Percentiles rank a stretch among this genome's conserved stretches.
phyloP scores from a whole-genome alignment of 2,888 invertebrate species.

The Conomelus anceps region DNA sequence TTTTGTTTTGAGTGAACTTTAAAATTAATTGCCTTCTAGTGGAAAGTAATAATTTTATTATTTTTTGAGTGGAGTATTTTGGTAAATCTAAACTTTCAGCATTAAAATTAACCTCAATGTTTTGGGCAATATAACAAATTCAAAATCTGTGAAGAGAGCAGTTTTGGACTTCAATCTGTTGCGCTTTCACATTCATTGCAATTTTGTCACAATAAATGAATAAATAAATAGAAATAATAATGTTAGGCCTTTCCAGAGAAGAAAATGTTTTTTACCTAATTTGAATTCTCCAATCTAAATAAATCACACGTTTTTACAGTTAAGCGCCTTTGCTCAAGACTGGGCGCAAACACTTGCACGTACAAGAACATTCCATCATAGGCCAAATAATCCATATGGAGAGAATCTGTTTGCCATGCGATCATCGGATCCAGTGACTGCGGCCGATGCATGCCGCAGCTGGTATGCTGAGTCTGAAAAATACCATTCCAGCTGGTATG shows the following conservation, averaged over 20 bases:
- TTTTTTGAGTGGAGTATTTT: too few relatives aligned
- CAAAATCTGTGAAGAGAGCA: too few relatives aligned
- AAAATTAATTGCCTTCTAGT: too few relatives aligned
- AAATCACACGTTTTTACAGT: constrained; percentile 37
- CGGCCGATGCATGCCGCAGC: constrained; percentile 61
- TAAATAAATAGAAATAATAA: background rate
- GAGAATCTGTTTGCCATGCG: constrained; percentile 67
- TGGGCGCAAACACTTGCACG: constrained; percentile 64
- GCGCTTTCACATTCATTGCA: too few relatives aligned
- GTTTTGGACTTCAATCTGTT: too few relatives aligned
- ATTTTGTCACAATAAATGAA: too few relatives aligned
- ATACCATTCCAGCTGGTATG: constrained; percentile 43
- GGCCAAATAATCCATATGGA: constrained; percentile 55
- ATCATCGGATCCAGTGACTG: constrained; percentile 58
- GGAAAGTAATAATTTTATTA: too few relatives aligned
- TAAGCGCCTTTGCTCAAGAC: constrained; percentile 57
- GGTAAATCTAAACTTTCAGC: too few relatives aligned
- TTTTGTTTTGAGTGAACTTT: too few relatives aligned
- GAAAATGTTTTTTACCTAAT: too few relatives aligned
- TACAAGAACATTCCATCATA: constrained; percentile 57
- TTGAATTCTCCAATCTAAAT: background rate
- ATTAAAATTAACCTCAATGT: too few relatives aligned
- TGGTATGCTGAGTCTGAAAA: constrained; percentile 73
- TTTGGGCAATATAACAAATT: too few relatives aligned
- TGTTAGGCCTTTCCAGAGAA: background rate